Base-by-base conservation (phyloP, 1,140 invertebrate species). In the Pseudomyrmex flavicornis region DNA sequence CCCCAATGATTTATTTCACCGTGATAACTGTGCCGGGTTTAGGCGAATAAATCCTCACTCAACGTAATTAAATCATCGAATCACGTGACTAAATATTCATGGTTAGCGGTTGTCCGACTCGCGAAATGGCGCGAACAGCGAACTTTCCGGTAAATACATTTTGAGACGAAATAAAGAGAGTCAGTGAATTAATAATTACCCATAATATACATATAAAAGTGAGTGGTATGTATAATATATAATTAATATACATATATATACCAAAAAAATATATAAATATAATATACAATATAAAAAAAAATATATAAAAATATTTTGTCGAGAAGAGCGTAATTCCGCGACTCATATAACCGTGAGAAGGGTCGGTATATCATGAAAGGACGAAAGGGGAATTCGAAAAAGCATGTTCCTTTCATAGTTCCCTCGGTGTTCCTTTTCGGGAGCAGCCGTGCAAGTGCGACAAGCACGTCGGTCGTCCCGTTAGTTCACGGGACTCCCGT, bases 21-120 rank as follows among this genome's bases (percentile, higher is more conserved):
- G 12, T 59, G 76, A 72, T 80, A 80, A 80, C 54, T 70, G 66
- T 69, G 52, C 15, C 52, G 26, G 15, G 2, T 80, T 80, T 80
- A 80, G 76, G 20, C 66, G 54, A 72, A 80, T 72, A 80, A 72
- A 80, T 80, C 76, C 65, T 80, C 76, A 72, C 66, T 72, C 68
- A 72, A 70, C 22, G 44, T 72, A 80, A 80, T 80, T 80, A 72
- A 79, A 77, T 77, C 50, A 56, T 66, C 44, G 17, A 77, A 79
- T 58, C 15, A 35, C 26, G 12, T 48, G 54, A 70, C 66, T 59
- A 72, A 80, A 80, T 80, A 79, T 79, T 79, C 22, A 70, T 69
- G 44, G 4, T 26, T 8, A 44, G 20, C 52, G 22, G 20, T 58
- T 22, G 48, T 20, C 26, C n/a, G 26, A 54, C 12, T 50, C 13